A percentile compares a stretch with the other conserved stretches of the same genome.
phyloP scores from a whole-genome alignment of 2,797 vertebrate genomes.

The Esox masquinongy region DNA sequence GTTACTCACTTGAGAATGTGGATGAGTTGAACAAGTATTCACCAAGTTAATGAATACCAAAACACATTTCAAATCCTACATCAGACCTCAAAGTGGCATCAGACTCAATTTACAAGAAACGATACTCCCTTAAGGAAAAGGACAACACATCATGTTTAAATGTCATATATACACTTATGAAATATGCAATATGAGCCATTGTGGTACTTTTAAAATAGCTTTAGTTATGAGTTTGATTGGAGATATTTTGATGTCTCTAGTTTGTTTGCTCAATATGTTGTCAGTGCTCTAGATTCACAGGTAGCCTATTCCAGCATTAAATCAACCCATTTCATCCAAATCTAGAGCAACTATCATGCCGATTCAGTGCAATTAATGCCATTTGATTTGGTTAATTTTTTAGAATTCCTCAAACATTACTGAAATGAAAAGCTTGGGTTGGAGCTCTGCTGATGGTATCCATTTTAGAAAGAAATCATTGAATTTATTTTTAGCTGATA shows the following conservation, averaged over 20 bases:
- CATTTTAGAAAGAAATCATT: not conserved
- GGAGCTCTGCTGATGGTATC: not conserved
- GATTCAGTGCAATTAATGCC: not conserved
- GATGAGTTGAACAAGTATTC: constrained; percentile 56
- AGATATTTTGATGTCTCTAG: not conserved
- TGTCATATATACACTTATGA: not conserved
- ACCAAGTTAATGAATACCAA: constrained; percentile 57
- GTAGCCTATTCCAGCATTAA: not conserved
- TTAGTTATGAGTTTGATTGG: not conserved
- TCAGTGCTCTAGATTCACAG: not conserved
- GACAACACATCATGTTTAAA: not conserved
- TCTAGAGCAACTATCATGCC: not conserved
- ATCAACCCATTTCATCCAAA: not conserved
- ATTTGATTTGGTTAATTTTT: not conserved
- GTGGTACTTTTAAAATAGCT: not conserved
- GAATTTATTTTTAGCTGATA: not conserved
- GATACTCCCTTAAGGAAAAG: not conserved
- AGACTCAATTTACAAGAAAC: constrained; percentile 19
- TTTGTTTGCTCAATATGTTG: not conserved
- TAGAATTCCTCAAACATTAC: too few relatives aligned
- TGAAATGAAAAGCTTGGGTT: not conserved
- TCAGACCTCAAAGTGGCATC: constrained; percentile 47
- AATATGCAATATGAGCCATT: not conserved
- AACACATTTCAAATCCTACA: constrained; percentile 57
- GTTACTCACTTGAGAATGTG: constrained; percentile 38